Base-by-base conservation (phyloP, 2,113 vertebrate genomes). In the Catharus minimus region DNA sequence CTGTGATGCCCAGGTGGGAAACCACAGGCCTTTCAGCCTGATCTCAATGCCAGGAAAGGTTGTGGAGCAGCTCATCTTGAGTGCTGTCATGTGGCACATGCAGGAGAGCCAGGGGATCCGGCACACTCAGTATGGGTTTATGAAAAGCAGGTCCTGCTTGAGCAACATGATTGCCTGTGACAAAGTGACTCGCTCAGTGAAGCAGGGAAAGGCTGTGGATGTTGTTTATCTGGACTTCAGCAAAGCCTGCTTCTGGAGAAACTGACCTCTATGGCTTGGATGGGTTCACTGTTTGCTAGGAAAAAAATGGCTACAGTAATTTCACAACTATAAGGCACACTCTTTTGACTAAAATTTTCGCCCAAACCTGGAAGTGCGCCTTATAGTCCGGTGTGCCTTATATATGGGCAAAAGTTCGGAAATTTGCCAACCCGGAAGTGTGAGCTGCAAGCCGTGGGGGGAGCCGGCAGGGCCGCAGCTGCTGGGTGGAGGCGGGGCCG, bases 231-330 rank as follows among this genome's bases (percentile, higher is more conserved):
- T 64, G 49, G 22, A 26, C 11, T 44, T 44, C 3, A 69, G 27
- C 24, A 30, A 62, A 69, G 20, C 15, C 20, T 80, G 55, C 41
- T 27, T 13, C 30, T 67, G 26, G 39, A 43, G 53, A 67, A 73
- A 28, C 52, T 23, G 14, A 9, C 12, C 20, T 46, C 9, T 13
- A 10, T 78, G 41, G 10, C 30, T 66, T 67, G 32, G 18, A 24
- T 0, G 0, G 46, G 11, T 36, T 30, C 15, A 36, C 10, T 53
- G 24, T 52, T 46, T 21, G 11, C 33, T 55, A 18, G 44, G 19
- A 30, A 64, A 71, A 71, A 39, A 26, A 3, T 36, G 12, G 7
- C 38, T 47, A 36, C 33, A 36, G 33, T 36, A 36, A 36, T 36
- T 36, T 36, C 33, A 36, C 33, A 36, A 36, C 33, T 36, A 8